Conservation (phyloP, 2,113 vertebrate species). For the Apeltes quadracus region DNA sequence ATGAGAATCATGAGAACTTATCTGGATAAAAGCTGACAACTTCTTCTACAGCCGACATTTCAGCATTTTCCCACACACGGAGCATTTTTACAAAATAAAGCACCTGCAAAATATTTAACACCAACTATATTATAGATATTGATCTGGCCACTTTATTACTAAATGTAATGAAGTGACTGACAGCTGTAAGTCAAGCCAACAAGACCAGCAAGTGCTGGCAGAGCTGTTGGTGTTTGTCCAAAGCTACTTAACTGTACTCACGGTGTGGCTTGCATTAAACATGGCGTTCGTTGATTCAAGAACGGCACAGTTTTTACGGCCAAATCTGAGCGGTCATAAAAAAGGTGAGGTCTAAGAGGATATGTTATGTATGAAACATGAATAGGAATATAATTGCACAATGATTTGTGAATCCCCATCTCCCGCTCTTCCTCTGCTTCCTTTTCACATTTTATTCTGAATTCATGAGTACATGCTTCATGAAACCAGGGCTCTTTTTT, state of each 20-base stretch:
- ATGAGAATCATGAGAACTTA: not conserved
- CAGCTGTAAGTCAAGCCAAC: conserved; percentile 45
- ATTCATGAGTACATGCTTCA: conserved; percentile 19
- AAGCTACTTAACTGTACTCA: conserved; percentile 55
- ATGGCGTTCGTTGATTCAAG: conserved; percentile 62
- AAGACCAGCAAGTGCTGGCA: conserved; percentile 26
- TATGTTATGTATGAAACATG: conserved; percentile 37
- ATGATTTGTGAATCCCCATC: conserved; percentile 37
- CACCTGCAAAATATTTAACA: conserved; percentile 10
- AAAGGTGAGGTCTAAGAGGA: conserved; percentile 27
- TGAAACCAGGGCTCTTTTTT: not conserved
- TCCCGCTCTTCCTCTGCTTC: not conserved
- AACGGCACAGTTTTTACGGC: conserved; percentile 32
- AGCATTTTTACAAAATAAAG: conserved; percentile 1
- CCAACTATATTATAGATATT: conserved; percentile 30
- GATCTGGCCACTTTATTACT: conserved; percentile 24
- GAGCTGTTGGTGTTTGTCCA: conserved; percentile 51
- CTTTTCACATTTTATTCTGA: conserved; percentile 11
- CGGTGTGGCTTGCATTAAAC: conserved; percentile 59
- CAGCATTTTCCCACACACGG: not conserved
- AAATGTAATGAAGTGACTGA: conserved; percentile 39
- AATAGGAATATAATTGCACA: conserved; percentile 51
- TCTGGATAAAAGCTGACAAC: not conserved
- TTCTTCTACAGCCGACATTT: not conserved
- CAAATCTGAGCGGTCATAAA: conserved; percentile 53